Conservation (phyloP, 2,113 vertebrate species). For the Oriolus oriolus region DNA sequence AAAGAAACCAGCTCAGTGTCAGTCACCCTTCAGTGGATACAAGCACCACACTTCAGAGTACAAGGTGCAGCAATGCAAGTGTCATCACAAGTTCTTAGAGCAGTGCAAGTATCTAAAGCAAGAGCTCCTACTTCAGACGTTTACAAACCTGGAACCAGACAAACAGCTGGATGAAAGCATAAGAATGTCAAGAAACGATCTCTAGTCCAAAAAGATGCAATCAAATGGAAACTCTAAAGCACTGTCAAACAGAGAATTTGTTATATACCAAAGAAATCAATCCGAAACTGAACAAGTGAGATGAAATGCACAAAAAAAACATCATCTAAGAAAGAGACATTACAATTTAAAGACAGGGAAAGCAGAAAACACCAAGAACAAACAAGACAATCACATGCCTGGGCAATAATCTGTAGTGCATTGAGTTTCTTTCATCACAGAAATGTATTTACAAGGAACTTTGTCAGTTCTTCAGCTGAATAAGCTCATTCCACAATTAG, state of each 20-base stretch:
- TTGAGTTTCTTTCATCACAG: background rate
- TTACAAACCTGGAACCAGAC: slow-evolving; percentile 7
- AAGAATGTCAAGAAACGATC: background rate
- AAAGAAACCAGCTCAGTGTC: background rate
- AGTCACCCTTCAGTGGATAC: background rate
- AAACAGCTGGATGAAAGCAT: background rate
- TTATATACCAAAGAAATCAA: background rate
- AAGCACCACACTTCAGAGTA: background rate
- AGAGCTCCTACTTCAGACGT: background rate
- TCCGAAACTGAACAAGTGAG: background rate
- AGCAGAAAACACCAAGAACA: background rate
- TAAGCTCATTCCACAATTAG: background rate
- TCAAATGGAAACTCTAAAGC: background rate
- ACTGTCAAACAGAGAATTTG: background rate
- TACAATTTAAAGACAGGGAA: background rate
- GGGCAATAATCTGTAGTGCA: background rate
- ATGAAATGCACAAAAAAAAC: background rate
- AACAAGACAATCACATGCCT: background rate
- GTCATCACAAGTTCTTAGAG: background rate
- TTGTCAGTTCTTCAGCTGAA: background rate
- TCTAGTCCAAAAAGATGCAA: background rate
- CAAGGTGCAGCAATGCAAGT: background rate
- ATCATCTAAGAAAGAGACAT: background rate
- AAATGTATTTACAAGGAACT: background rate
- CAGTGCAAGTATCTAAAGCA: background rate